These are phyloP conservation scores for Patella pellucida DNA, from an alignment of 2,888 invertebrate species.

Conservation along the genomic window DNA sequence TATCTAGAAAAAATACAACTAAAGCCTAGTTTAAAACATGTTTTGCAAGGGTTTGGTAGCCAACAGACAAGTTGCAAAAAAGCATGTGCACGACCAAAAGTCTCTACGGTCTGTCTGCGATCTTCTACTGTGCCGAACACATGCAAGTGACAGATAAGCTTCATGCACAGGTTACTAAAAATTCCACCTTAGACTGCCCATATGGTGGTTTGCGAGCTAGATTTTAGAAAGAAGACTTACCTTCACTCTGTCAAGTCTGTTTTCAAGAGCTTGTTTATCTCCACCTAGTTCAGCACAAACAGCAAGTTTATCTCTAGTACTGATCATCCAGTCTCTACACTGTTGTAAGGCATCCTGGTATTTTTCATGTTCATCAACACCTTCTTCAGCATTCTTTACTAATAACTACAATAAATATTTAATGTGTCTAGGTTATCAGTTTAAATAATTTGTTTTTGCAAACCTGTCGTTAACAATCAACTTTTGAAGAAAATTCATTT, in stretches of 20 bases:
- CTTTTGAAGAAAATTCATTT: neutral
- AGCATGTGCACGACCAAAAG: too few relatives aligned
- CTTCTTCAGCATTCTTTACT: slow-evolving; percentile 55
- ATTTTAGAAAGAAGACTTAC: slow-evolving; percentile 26
- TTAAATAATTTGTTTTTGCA: neutral
- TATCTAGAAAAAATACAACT: too few relatives aligned
- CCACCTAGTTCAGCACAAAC: slow-evolving; percentile 89
- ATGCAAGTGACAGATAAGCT: too few relatives aligned
- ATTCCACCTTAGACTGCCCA: too few relatives aligned
- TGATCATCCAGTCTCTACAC: slow-evolving; percentile 86
- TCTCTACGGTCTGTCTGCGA: too few relatives aligned
- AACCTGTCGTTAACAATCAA: neutral
- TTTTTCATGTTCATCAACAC: slow-evolving; percentile 63
- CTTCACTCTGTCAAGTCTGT: slow-evolving; percentile 64
- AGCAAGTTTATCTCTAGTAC: slow-evolving; percentile 83
- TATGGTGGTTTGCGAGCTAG: too few relatives aligned
- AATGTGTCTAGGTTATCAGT: neutral
- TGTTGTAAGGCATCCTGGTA: slow-evolving; percentile 75
- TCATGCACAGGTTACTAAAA: too few relatives aligned
- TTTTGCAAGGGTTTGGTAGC: too few relatives aligned
- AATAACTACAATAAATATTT: too few relatives aligned
- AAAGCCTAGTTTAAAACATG: too few relatives aligned
- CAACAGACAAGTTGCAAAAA: too few relatives aligned
- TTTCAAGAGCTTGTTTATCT: slow-evolving; percentile 82
- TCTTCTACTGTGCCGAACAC: too few relatives aligned